Evolutionary conservation across 1,140 invertebrate species (phyloP).

Genomic region (Andrena cerasifolii): DNA sequence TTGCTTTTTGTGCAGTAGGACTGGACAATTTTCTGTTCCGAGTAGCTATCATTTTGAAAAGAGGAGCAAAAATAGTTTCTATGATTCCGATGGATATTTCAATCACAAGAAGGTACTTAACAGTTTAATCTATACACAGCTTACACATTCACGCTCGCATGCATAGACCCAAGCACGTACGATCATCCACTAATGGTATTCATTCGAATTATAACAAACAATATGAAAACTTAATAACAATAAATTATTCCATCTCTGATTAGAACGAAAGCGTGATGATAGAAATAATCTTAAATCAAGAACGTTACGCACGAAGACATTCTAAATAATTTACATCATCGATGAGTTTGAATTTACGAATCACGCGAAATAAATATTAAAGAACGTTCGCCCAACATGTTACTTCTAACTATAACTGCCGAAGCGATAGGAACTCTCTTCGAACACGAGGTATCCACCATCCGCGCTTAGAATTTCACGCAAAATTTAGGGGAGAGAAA

Average conservation of each 20-base stretch:
- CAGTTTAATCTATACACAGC: slow-evolving; percentile 39
- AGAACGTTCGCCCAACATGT: slow-evolving; percentile 26
- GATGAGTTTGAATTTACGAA: slow-evolving; percentile 33
- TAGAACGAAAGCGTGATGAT: slow-evolving; percentile 34
- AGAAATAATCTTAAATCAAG: slow-evolving; percentile 25
- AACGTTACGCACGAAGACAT: slow-evolving; percentile 26
- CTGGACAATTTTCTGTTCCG: slow-evolving; percentile 13
- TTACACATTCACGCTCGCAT: slow-evolving; percentile 36
- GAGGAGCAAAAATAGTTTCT: slow-evolving; percentile 44
- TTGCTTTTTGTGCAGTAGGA: slow-evolving; percentile 45
- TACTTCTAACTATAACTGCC: slow-evolving; percentile 20
- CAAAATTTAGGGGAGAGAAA: slow-evolving; percentile 31
- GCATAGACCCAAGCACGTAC: slow-evolving; percentile 22
- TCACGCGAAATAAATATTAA: slow-evolving; percentile 13
- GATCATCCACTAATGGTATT: slow-evolving; percentile 10
- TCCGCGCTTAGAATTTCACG: not conserved
- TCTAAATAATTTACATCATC: slow-evolving; percentile 38
- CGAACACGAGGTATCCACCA: slow-evolving; percentile 1
- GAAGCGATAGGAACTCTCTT: slow-evolving; percentile 18
- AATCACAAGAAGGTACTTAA: slow-evolving; percentile 50
- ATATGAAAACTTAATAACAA: slow-evolving; percentile 48
- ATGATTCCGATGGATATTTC: slow-evolving; percentile 48
- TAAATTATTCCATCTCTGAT: slow-evolving; percentile 53
- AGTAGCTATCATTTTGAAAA: slow-evolving; percentile 26
- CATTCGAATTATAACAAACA: slow-evolving; percentile 48